Conservation (phyloP, 2,888 invertebrate species). For the Antheraea assamensis region DNA sequence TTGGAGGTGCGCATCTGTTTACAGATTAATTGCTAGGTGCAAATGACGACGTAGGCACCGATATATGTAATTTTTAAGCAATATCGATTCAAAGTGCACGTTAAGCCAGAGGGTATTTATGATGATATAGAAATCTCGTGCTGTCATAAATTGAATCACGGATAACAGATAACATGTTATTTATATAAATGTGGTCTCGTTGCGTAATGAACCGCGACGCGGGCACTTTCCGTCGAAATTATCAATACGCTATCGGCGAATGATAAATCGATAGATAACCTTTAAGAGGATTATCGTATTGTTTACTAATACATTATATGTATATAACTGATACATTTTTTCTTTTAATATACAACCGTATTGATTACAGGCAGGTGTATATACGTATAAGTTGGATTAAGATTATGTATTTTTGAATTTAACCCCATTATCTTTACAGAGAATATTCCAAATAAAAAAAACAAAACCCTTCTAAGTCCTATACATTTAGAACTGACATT, state of each 20-base stretch:
- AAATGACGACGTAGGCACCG: no score
- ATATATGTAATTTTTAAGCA: no score
- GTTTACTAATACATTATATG: slow-evolving; percentile 21
- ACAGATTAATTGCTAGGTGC: no score
- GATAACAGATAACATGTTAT: slow-evolving; percentile 9
- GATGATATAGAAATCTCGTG: neutral
- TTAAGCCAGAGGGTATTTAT: neutral
- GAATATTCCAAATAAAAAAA: neutral
- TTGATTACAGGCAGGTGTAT: neutral
- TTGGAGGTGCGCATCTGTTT: no score
- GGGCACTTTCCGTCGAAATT: neutral
- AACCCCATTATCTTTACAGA: neutral
- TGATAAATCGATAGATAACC: slow-evolving; percentile 23
- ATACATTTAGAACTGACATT: no score
- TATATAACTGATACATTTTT: neutral
- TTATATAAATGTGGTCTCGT: neutral
- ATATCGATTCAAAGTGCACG: no score
- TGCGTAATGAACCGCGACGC: slow-evolving; percentile 10
- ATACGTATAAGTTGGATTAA: neutral
- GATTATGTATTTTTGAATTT: neutral
- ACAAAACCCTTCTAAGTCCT: no score
- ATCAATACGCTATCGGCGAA: slow-evolving; percentile 22
- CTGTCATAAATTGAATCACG: slow-evolving; percentile 18
- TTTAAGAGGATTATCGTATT: slow-evolving; percentile 24
- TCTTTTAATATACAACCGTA: neutral